These are phyloP conservation scores for Pseudopipra pipra DNA, from an alignment of 2,113 vertebrate genomes.

Conservation along the genomic window DNA sequence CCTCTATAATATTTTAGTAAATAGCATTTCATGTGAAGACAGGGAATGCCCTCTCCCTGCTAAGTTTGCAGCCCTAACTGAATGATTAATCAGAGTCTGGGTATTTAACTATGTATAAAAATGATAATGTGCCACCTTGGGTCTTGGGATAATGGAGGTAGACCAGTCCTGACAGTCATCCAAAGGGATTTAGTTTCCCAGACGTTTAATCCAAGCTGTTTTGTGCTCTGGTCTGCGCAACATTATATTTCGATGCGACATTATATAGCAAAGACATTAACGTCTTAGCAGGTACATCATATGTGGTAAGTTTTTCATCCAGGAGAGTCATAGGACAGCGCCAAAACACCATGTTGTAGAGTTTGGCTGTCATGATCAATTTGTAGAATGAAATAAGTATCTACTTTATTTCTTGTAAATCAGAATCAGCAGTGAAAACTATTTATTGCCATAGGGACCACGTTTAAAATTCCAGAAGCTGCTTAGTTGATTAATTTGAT, in stretches of 20 bases:
- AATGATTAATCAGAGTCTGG: slow-evolving; percentile 37
- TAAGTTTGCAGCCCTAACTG: neutral
- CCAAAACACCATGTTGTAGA: neutral
- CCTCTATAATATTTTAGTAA: neutral
- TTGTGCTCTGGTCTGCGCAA: neutral
- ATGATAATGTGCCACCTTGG: slow-evolving; percentile 17
- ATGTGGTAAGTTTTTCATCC: slow-evolving; percentile 8
- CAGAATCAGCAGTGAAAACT: slow-evolving; percentile 8
- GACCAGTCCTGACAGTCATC: neutral
- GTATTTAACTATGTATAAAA: slow-evolving; percentile 40
- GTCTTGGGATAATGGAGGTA: slow-evolving; percentile 22
- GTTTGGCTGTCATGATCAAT: slow-evolving; percentile 12
- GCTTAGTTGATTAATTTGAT: slow-evolving; percentile 27
- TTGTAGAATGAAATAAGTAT: slow-evolving; percentile 10
- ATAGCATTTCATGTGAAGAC: neutral
- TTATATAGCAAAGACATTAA: neutral
- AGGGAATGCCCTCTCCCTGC: neutral
- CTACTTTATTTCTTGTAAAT: slow-evolving; percentile 34
- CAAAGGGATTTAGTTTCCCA: slow-evolving; percentile 27
- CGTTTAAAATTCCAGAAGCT: slow-evolving; percentile 17
- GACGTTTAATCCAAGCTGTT: neutral
- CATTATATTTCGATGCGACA: neutral
- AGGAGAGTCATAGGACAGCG: neutral
- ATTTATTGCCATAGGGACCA: slow-evolving; percentile 23
- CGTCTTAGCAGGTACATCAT: neutral